Conservation (phyloP, 2,797 vertebrate genomes). For the Phylloscopus collybita region DNA sequence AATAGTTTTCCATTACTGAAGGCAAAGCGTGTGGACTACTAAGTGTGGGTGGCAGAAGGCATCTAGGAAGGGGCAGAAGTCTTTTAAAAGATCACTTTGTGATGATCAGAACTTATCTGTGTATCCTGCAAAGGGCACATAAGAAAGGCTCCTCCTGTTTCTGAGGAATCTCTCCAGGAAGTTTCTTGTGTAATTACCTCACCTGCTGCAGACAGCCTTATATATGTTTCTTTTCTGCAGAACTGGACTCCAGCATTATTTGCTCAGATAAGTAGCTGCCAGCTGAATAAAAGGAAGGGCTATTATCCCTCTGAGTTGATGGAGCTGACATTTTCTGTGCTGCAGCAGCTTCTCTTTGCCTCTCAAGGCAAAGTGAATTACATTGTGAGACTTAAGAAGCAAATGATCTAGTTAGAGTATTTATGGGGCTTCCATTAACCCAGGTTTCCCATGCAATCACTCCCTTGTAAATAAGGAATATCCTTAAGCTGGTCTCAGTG, state of each 20-base stretch:
- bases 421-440: not conserved
- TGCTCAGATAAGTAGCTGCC: not conserved
- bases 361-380: not conserved
- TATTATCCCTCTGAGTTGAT: not conserved
- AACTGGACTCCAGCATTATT: not conserved
- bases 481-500: not conserved
- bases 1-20: constrained; percentile 5
- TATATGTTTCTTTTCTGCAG: not conserved
- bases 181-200: not conserved
- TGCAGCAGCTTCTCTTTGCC: not conserved
- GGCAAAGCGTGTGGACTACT: not conserved
- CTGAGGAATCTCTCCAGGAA: not conserved
- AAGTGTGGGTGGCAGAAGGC: not conserved
- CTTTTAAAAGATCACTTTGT: not conserved
- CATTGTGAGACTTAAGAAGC: not conserved
- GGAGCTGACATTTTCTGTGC: not conserved
- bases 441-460: not conserved
- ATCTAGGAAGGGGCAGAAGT: not conserved
- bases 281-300: not conserved
- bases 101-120: not conserved
- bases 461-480: not conserved
- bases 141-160: not conserved
- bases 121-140: not conserved
- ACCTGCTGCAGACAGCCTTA: not conserved
- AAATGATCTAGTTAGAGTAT: not conserved